These are phyloP conservation scores for Phalacrocorax pelagicus DNA, from an alignment of 2,113 vertebrate species.

Conservation along the genomic window DNA sequence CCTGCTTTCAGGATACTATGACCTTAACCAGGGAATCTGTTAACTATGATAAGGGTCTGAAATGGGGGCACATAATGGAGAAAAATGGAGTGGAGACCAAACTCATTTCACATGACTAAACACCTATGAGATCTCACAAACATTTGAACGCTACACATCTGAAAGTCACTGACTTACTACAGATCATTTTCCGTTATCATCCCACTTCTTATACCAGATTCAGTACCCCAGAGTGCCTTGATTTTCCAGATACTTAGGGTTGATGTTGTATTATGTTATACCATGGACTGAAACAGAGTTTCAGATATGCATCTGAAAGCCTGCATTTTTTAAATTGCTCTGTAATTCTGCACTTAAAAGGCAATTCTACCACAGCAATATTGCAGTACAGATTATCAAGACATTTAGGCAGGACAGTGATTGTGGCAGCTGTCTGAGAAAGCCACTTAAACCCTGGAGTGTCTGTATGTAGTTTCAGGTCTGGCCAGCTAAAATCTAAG, in stretches of 20 bases:
- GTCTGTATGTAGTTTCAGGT: not conserved
- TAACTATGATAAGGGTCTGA: not conserved
- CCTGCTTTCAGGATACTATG: not conserved
- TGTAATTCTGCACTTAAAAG: not conserved
- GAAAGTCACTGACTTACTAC: not conserved
- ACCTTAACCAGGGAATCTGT: not conserved
- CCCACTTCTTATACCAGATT: not conserved
- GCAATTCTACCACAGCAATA: not conserved
- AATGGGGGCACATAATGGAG: not conserved
- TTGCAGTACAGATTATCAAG: not conserved
- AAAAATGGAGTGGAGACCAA: not conserved
- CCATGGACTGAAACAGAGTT: not conserved
- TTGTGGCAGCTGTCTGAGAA: not conserved
- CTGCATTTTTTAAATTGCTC: fast-evolving
- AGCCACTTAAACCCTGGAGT: not conserved
- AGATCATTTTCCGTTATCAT: not conserved
- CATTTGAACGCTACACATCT: not conserved
- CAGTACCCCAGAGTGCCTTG: not conserved
- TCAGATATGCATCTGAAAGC: not conserved
- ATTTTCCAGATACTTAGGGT: not conserved
- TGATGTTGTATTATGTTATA: not conserved
- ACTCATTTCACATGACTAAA: not conserved
- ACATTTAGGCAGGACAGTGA: not conserved
- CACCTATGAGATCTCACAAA: not conserved
- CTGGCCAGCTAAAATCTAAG: not conserved